Evolutionary conservation across 2,113 vertebrate species (phyloP).

Genomic region (Peromyscus californicus): DNA sequence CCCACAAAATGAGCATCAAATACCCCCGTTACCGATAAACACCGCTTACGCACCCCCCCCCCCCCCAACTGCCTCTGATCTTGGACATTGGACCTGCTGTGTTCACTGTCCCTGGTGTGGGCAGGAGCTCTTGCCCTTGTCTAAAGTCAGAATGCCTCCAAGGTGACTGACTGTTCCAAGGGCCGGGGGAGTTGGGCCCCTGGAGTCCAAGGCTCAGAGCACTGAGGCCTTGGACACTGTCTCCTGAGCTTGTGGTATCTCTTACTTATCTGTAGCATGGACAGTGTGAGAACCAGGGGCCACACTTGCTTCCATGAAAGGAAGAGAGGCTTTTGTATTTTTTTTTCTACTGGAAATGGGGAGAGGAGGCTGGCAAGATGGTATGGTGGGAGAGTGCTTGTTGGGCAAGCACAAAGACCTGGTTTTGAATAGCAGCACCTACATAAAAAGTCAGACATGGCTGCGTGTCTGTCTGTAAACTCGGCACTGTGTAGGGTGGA

Average conservation of each 20-base stretch:
- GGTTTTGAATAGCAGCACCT: not conserved
- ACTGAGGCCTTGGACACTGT: not conserved
- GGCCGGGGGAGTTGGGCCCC: not conserved
- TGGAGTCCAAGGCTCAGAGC: not conserved
- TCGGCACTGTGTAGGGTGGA: not conserved
- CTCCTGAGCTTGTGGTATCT: not conserved
- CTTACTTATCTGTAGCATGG: not conserved
- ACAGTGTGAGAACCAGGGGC: not conserved
- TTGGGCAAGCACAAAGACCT: not conserved
- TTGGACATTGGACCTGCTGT: not conserved
- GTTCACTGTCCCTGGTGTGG: not conserved
- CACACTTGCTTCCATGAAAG: not conserved
- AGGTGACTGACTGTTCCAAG: not conserved
- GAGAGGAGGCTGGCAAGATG: not conserved
- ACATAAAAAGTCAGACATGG: not conserved
- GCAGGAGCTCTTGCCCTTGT: not conserved
- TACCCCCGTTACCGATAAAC: no score
- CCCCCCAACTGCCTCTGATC: not conserved
- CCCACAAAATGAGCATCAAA: not conserved
- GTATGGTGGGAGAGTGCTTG: not conserved
- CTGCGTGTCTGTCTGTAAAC: not conserved
- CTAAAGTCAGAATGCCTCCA: not conserved
- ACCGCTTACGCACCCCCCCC: not conserved
- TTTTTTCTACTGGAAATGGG: not conserved
- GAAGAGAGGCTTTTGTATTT: not conserved